Evolutionary conservation across 2,888 invertebrate species (phyloP).

Genomic region (Tuberolachnus salignus): DNA sequence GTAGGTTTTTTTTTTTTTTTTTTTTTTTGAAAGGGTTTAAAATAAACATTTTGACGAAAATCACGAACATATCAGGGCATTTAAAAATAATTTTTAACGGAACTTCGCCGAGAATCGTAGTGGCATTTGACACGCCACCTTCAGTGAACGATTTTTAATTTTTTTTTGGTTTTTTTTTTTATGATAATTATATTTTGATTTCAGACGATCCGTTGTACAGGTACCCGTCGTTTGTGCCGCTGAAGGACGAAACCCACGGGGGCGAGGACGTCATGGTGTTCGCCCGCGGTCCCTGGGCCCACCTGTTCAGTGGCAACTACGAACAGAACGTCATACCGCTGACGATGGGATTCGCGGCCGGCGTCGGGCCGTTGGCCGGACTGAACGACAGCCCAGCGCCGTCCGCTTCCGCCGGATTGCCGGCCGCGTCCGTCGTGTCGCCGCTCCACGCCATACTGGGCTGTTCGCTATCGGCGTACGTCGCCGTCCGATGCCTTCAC

Average conservation of each 20-base stretch:
- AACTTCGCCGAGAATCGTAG: no score
- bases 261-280: slow-evolving; percentile 59
- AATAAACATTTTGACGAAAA: no score
- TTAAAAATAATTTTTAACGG: no score
- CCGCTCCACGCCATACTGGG: background rate
- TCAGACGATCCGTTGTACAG: slow-evolving; percentile 54
- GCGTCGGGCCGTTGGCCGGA: slow-evolving; percentile 51
- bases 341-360: slow-evolving; percentile 58
- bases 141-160: no score
- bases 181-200: background rate
- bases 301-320: slow-evolving; percentile 58
- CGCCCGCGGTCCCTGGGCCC: slow-evolving; percentile 59
- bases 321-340: slow-evolving; percentile 58
- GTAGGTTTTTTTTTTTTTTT: no score
- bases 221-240: slow-evolving; percentile 57
- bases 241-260: slow-evolving; percentile 57
- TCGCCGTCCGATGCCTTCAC: background rate
- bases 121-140: no score
- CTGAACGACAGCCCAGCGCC: background rate
- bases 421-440: background rate
- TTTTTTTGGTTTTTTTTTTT: no score
- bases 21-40: no score
- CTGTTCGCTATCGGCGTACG: background rate
- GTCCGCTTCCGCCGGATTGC: background rate
- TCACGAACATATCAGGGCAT: no score